Evolutionary conservation across 2,113 vertebrate species (phyloP).

Genomic region (Anolis carolinensis): DNA sequence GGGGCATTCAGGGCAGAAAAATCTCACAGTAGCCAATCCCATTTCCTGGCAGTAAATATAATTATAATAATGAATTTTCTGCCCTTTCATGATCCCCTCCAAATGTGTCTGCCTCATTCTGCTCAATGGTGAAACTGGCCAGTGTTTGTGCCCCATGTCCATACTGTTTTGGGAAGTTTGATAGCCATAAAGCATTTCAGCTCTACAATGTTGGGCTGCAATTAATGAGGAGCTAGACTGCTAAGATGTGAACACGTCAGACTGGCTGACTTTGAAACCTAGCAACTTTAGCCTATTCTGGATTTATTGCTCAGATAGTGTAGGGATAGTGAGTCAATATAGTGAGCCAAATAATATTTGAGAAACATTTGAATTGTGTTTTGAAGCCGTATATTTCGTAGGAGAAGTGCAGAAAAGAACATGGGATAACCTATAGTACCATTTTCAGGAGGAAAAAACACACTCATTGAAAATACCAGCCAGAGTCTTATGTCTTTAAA

Average conservation of each 20-base stretch:
- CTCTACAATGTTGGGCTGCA: neutral
- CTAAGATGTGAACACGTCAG: neutral
- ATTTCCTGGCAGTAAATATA: too few species aligned
- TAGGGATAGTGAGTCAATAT: neutral
- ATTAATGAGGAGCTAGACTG: neutral
- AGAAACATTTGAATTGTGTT: neutral
- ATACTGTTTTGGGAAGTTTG: neutral
- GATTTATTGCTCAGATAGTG: neutral
- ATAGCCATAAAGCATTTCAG: neutral
- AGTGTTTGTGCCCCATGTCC: neutral
- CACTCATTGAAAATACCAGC: neutral
- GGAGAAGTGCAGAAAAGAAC: fast-evolving
- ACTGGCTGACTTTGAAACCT: neutral
- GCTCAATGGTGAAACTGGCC: neutral
- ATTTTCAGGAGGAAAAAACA: neutral
- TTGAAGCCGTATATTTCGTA: neutral
- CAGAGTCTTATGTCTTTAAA: neutral
- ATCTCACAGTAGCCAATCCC: too few species aligned
- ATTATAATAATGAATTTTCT: too few species aligned
- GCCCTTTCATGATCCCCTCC: too few species aligned
- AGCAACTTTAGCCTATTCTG: neutral
- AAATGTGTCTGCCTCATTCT: neutral
- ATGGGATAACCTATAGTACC: neutral
- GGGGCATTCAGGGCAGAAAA: too few species aligned
- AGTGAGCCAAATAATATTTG: neutral